Base-by-base conservation (phyloP, 2,888 invertebrate genomes). In the Limenitis arthemis region DNA sequence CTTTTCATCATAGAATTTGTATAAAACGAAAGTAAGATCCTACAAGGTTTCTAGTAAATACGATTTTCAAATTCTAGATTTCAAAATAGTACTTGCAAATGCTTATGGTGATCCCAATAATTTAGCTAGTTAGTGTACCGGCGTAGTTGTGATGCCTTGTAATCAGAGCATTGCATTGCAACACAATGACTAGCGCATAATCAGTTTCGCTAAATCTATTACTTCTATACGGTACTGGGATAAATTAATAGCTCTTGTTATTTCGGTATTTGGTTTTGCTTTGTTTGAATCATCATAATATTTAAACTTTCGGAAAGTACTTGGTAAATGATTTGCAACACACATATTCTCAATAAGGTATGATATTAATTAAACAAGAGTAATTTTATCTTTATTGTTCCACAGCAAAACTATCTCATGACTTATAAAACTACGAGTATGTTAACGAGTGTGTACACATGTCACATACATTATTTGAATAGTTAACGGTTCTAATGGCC, bases 101-200 rank as follows among this genome's bases (percentile, higher is more conserved):
- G 20, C 20, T 4, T 20, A 33, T 44, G 42, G 32, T 38, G 29
- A 32, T 20, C 30, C 20, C 6, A 30, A 30, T 29, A 9, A 34
- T 37, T 36, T 8, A 30, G 20, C 11, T 34, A 50, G 32, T 9
- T 39, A 20, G 38, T 43, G 33, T 49, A 37, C 46, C 46, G 53
- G 29, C 43, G 47, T 32, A 46, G 40, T 32, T 50, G 54, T 49
- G 53, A 75, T 77, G 76, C 75, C 71, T 74, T 81, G 76, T 74
- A 83, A 83, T 83, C 83, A 80, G 82, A 83, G 83, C 82, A 82
- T 77, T 79, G 76, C 79, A 64, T 84, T 83, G 81, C 75, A 73
- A 81, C 77, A 83, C 77, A 77, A 77, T 75, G 75, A 75, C 73
- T 71, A 70, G 70, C 72, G 70, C 67, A 73, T 76, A 78, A 79